Evolutionary conservation across 2,888 invertebrate species (phyloP), one percentile per base, ranked within the genome.

Genomic region (Congeria kusceri): DNA sequence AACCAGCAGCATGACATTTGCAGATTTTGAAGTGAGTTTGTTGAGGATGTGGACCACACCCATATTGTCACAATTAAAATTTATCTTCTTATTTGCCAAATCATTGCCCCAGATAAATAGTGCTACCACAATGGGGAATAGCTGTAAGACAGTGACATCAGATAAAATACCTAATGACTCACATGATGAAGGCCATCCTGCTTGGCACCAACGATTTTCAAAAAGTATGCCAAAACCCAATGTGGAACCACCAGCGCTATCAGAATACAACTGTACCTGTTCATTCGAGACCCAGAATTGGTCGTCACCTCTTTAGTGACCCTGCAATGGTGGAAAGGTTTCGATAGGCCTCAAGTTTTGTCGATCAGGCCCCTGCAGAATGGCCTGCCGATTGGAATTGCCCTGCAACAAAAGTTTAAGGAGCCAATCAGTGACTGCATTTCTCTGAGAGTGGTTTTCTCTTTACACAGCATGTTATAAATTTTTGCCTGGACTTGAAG

Each of bases 171-270:
- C 68, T 1, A 5, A 2, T 32, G 1, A 18, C 1, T 39, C 49
- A 72, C 77, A 78, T 5, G 9, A 5, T 7, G 20, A 4, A 15
- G 71, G 72, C 71, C 71, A 77, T 20, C 9, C 15, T 3, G 61
- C 66, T 13, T 32, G 18, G 3, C 27, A 29, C 72, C 72, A 77
- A 11, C 58, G 47, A 0, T 68, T 68, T 15, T 47, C 18, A 65
- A 69, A 78, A 64, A 58, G 69, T 18, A 58, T 47, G 15, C 72
- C 73, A 39, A 72, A 68, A 1, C 77, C 68, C 11, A 63, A 29
- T 39, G 20, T 15, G 18, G 15, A 23, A 3, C 62, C 66, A 13
- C 65, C 70, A 28, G 71, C 49, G 27, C 72, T 72, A 32, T 72
- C 72, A 3, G n/a, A n/a, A n/a, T n/a, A n/a, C n/a, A n/a, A n/a